These are phyloP conservation scores for Ptilonorhynchus violaceus DNA, from an alignment of 2,113 vertebrate genomes.

Conservation along the genomic window DNA sequence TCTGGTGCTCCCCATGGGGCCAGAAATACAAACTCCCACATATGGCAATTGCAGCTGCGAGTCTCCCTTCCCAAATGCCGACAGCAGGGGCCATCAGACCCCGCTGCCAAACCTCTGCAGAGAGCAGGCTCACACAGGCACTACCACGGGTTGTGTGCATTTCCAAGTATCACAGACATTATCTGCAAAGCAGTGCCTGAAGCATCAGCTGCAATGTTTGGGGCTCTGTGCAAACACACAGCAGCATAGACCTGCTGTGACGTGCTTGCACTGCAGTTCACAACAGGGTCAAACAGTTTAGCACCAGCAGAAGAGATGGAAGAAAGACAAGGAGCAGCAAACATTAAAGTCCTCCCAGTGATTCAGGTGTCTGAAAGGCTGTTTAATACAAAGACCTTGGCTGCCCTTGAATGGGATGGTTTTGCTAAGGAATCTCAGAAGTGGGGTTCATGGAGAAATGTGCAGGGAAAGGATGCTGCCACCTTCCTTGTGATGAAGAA, in stretches of 20 bases:
- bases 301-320: background rate
- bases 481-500: background rate
- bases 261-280: background rate
- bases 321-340: background rate
- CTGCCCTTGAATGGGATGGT: background rate
- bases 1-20: background rate
- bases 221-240: background rate
- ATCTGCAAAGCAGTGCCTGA: background rate
- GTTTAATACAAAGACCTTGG: background rate
- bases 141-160: accelerated
- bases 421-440: background rate
- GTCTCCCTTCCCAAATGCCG: background rate
- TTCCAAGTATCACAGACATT: accelerated
- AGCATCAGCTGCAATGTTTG: background rate
- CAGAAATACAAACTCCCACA: background rate
- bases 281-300: background rate
- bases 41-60: accelerated
- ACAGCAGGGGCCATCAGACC: background rate
- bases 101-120: background rate
- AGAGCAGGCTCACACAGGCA: background rate
- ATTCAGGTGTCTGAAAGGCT: background rate
- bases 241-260: background rate
- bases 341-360: background rate
- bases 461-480: background rate
- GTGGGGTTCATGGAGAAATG: background rate